These are phyloP conservation scores for Agonum fuliginosum DNA, from an alignment of 2,888 invertebrate genomes.

Conservation along the genomic window DNA sequence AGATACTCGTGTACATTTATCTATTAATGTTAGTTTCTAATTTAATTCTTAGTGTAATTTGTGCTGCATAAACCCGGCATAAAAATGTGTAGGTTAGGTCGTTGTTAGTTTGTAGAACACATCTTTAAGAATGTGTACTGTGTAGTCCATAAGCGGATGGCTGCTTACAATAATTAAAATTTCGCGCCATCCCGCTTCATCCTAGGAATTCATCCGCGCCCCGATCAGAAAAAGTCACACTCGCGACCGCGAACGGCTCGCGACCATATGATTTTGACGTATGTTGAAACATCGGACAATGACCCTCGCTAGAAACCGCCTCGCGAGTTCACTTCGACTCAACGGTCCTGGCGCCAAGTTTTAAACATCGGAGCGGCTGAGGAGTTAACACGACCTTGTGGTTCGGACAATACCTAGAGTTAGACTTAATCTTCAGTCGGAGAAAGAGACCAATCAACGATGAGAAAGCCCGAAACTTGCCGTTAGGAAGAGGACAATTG, in stretches of 20 bases:
- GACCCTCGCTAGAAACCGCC: slow-evolving; percentile 34
- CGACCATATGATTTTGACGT: slow-evolving; percentile 45
- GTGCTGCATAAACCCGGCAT: no score
- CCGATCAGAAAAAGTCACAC: background rate
- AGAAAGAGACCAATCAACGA: slow-evolving; percentile 30
- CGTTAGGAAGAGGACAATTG: slow-evolving; percentile 1
- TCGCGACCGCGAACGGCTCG: background rate
- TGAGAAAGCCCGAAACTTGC: background rate
- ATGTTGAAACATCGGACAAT: slow-evolving; percentile 40
- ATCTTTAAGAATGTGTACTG: no score
- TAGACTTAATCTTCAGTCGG: slow-evolving; percentile 32
- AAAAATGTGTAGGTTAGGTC: no score
- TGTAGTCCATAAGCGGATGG: no score
- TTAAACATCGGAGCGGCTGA: slow-evolving; percentile 29
- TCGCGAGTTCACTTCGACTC: slow-evolving; percentile 25
- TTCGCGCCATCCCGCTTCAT: no score
- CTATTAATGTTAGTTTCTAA: no score
- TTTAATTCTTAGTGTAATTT: no score
- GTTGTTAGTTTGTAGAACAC: no score
- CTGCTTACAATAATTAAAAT: no score
- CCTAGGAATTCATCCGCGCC: no score
- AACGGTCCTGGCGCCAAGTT: slow-evolving; percentile 39
- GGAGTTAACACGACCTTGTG: slow-evolving; percentile 1
- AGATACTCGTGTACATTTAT: no score
- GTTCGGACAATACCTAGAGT: slow-evolving; percentile 39